Conservation (phyloP, 2,113 vertebrate species). For the Tachycineta bicolor region DNA sequence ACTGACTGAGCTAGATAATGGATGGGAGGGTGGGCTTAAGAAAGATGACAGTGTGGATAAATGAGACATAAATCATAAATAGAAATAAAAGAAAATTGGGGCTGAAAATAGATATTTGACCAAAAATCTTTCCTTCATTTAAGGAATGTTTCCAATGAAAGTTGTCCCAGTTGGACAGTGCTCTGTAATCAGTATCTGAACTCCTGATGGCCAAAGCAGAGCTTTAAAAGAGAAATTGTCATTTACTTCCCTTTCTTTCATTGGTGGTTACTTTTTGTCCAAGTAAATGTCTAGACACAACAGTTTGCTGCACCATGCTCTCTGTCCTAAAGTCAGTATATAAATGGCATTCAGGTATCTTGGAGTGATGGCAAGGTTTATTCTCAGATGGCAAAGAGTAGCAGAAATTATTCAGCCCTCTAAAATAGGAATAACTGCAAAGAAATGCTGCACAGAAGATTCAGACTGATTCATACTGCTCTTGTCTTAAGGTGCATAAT, state of each 20-base stretch:
- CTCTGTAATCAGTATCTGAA: neutral
- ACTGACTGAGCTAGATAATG: neutral
- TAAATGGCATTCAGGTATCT: neutral
- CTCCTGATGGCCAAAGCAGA: neutral
- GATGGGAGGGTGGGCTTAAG: neutral
- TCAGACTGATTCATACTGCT: neutral
- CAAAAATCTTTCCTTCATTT: neutral
- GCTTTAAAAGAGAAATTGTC: neutral
- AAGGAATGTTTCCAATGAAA: neutral
- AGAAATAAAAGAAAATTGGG: neutral
- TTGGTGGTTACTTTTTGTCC: neutral
- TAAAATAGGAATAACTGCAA: neutral
- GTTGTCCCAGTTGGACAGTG: too few species aligned
- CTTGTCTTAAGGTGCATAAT: neutral
- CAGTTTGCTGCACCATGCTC: neutral
- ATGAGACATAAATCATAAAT: neutral
- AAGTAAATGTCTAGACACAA: neutral
- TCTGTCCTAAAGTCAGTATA: neutral
- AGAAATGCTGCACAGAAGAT: neutral
- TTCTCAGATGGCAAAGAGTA: fast-evolving
- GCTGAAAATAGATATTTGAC: neutral
- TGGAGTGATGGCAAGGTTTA: neutral
- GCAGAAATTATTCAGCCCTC: fast-evolving
- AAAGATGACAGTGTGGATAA: neutral
- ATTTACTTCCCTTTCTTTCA: neutral